Evolutionary conservation across 2,113 vertebrate genomes (phyloP).

Genomic region (Gorilla gorilla): DNA sequence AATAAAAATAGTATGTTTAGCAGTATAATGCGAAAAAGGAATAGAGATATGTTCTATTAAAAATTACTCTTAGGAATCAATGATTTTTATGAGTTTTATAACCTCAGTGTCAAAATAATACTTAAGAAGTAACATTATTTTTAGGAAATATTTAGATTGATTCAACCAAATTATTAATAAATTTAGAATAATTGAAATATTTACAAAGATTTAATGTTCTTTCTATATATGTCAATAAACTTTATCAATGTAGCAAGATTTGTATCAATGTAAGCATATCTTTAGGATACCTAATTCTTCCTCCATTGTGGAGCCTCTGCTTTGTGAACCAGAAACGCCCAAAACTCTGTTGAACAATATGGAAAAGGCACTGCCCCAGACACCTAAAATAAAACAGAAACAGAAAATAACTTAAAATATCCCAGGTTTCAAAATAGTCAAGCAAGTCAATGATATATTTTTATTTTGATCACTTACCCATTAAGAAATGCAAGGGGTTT

Average conservation of each 20-base stretch:
- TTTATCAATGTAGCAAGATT: background rate
- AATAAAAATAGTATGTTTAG: background rate
- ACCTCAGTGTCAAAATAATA: background rate
- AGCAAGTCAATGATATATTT: background rate
- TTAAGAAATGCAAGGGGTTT: conserved; percentile 98
- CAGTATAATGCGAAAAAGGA: background rate
- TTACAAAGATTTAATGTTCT: background rate
- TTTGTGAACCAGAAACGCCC: conserved; percentile 90
- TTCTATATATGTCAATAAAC: background rate
- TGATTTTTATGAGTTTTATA: background rate
- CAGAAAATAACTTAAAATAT: background rate
- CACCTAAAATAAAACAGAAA: conserved; percentile 85
- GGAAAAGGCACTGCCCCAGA: conserved; percentile 99
- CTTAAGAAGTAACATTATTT: background rate
- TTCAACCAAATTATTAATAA: background rate
- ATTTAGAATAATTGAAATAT: background rate
- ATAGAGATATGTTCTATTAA: background rate
- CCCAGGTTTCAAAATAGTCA: background rate
- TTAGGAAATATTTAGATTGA: background rate
- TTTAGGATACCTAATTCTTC: conserved; percentile 94
- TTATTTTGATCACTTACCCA: conserved; percentile 89
- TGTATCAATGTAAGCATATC: background rate
- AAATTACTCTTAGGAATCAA: background rate
- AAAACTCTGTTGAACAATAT: conserved; percentile 98
- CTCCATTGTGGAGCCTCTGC: conserved; percentile 93